Conservation (phyloP, 37 sponge, comb jelly and placozoan species). For the Beroe forskalii region DNA sequence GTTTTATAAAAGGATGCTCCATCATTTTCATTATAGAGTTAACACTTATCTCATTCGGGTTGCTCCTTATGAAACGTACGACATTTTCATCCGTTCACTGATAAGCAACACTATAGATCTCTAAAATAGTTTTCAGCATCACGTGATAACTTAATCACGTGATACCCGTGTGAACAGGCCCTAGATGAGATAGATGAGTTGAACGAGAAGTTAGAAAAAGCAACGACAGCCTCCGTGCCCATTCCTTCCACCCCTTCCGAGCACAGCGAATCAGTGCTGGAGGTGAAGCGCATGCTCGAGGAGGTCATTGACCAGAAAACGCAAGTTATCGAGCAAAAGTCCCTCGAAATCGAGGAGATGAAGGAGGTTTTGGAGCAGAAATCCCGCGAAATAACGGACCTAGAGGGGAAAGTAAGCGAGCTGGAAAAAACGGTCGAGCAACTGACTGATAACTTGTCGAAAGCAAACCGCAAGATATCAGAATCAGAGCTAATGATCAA, state of each 20-base stretch:
- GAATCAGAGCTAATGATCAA: neutral
- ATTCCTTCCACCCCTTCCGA: neutral
- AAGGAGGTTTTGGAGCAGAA: neutral
- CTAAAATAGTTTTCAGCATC: too few species aligned
- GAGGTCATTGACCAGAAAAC: slow-evolving; percentile 30
- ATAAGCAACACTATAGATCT: too few species aligned
- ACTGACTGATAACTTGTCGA: neutral
- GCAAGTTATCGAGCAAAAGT: neutral
- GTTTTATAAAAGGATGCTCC: neutral
- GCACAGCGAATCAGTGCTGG: neutral
- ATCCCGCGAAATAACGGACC: neutral
- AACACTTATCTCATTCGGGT: too few species aligned
- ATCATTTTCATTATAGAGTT: too few species aligned
- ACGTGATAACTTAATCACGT: neutral
- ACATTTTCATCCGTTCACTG: too few species aligned
- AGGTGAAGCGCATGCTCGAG: slow-evolving; percentile 12
- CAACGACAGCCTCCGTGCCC: neutral
- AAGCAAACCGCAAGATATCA: neutral
- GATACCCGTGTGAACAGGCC: slow-evolving; percentile 18
- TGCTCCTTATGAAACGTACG: too few species aligned
- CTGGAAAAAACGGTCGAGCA: neutral
- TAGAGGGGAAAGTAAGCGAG: neutral
- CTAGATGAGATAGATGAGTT: slow-evolving; percentile 40
- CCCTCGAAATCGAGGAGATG: neutral
- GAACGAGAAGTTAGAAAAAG: slow-evolving; percentile 32